Base-by-base conservation (phyloP, 2,113 vertebrate species). In the Urocynchramus pylzowi region DNA sequence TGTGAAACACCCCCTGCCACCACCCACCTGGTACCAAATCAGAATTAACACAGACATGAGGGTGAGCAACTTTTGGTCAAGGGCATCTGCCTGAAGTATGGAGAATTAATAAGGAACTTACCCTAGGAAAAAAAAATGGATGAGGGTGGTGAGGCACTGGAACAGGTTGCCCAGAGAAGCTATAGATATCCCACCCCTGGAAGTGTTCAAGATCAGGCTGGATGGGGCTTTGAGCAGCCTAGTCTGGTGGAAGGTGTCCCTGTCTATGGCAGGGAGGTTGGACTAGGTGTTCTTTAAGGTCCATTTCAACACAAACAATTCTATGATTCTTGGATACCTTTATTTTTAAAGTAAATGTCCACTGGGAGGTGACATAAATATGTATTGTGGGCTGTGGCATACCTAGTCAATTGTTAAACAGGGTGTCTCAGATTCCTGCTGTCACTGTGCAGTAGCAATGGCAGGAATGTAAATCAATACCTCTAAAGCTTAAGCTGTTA, bases 1-100 rank as follows among this genome's bases (percentile, higher is more conserved):
- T 31, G 16, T 37, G 31, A 47, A 84, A 87, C 31, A 69, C 2
- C 37, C 37, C 15, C 52, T 60, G 53, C 26, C 50, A 90, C 59
- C 54, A 61, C 22, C 24, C 45, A 4, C 3, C 0, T 0, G 23
- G 30, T 42, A 60, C 11, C 23, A 56, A 83, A 60, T 26, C 49
- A 22, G 30, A 87, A 13, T 26, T 47, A 44, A 65, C 50, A 60
- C 13, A 35, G 56, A 69, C 30, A 30, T 0, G 0, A 76, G 7
- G 26, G 27, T 11, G 13, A 83, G 28, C 19, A 90, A 65, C 23
- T 60, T 92, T 3, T 67, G 27, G 50, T 78, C n/a, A 45, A 75
- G 63, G 30, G 16, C 8, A 35, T 16, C 56, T 79, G 52, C 54
- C 56, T 30, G 28, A 53, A 1, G 0, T 27, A 73, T 9, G 10